Conservation (phyloP, 1,140 invertebrate genomes). For the Sitophilus oryzae region DNA sequence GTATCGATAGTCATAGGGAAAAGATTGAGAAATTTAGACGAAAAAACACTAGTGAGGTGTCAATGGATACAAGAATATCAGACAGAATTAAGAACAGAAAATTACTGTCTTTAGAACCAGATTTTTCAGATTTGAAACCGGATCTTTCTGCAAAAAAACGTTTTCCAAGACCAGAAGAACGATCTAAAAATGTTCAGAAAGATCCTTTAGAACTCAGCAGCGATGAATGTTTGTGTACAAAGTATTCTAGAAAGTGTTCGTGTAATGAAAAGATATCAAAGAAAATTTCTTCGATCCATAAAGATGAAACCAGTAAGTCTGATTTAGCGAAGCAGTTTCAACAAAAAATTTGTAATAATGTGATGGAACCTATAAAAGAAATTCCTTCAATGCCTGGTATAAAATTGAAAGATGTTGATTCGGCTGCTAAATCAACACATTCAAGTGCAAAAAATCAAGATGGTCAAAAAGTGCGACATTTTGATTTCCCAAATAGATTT, state of each 20-base stretch:
- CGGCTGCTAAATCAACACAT: background rate
- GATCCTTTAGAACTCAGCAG: constrained; percentile 21
- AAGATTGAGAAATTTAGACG: constrained; percentile 15
- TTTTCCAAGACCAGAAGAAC: background rate
- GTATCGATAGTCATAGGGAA: background rate
- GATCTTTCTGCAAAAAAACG: background rate
- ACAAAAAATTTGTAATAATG: background rate
- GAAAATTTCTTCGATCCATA: background rate
- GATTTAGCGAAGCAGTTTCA: background rate
- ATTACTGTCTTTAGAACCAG: constrained; percentile 19
- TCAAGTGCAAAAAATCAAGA: background rate
- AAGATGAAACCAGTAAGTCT: background rate
- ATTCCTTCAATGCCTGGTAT: constrained; percentile 30
- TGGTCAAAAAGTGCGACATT: constrained; percentile 28
- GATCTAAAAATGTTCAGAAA: background rate
- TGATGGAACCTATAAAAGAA: constrained; percentile 6
- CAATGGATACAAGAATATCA: constrained; percentile 32
- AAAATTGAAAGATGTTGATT: constrained; percentile 23
- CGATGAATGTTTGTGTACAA: constrained; percentile 20
- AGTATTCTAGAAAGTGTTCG: background rate
- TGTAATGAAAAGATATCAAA: background rate
- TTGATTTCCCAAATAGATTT: constrained; percentile 30
- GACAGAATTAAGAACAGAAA: constrained; percentile 32
- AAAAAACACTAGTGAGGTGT: background rate
- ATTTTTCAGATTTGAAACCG: constrained; percentile 17